Percentiles rank a stretch among this genome's conserved stretches.
phyloP scores from a whole-genome alignment of 2,888 invertebrate species.

The Chrysopilus asiliformis region DNA sequence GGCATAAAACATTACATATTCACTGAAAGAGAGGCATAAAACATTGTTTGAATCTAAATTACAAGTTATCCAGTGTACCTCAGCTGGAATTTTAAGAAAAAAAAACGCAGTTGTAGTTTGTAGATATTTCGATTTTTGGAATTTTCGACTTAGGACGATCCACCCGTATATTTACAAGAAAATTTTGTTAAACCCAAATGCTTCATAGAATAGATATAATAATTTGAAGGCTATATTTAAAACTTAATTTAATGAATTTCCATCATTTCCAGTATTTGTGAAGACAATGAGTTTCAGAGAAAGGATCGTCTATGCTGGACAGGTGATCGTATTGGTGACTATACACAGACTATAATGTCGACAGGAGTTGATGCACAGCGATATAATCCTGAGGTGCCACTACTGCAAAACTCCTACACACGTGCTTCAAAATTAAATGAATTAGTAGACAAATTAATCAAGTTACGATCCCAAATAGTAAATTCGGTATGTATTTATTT shows the following conservation, averaged over 20 bases:
- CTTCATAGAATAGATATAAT: no score
- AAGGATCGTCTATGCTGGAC: slow-evolving; percentile 35
- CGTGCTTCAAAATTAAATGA: slow-evolving; percentile 30
- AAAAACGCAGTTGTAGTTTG: no score
- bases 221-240: not conserved
- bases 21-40: no score
- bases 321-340: slow-evolving; percentile 33
- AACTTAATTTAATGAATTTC: not conserved
- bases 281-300: slow-evolving; percentile 30
- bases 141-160: no score
- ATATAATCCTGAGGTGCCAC: slow-evolving; percentile 36
- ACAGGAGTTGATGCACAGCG: slow-evolving; percentile 30
- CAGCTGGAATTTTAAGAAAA: no score
- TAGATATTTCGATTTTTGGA: no score
- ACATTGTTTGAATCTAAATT: no score
- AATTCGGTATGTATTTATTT: slow-evolving; percentile 25
- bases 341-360: slow-evolving; percentile 31
- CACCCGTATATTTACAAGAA: no score
- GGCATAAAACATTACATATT: no score
- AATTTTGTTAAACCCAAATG: no score
- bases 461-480: slow-evolving; percentile 32
- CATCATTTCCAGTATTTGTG: slow-evolving; percentile 26
- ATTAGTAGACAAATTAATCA: slow-evolving; percentile 32
- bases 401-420: slow-evolving; percentile 20
- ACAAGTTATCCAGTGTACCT: no score